These are phyloP conservation scores for Hypomecis punctinalis DNA, from an alignment of 2,888 invertebrate genomes.

Conservation along the genomic window DNA sequence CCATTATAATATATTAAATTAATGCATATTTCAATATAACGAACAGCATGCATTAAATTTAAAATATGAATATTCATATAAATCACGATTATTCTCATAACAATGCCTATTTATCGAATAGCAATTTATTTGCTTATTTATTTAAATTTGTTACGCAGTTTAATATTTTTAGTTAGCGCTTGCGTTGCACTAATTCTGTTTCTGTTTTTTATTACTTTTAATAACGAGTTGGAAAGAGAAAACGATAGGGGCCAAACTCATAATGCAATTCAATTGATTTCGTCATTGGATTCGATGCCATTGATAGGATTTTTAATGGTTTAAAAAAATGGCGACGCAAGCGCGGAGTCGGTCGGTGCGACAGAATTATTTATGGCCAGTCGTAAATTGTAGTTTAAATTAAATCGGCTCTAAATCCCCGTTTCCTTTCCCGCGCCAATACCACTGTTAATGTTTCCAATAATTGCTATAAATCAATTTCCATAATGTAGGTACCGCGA, in stretches of 20 bases:
- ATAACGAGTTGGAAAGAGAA: conserved; percentile 62
- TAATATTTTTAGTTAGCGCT: conserved; percentile 65
- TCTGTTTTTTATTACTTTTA: conserved; percentile 52
- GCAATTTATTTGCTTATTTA: conserved; percentile 83
- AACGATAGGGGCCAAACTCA: conserved; percentile 50
- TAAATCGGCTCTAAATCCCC: conserved; percentile 76
- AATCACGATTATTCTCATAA: conserved; percentile 77
- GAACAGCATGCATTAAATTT: conserved; percentile 62
- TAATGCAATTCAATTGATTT: conserved; percentile 70
- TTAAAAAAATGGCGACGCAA: conserved; percentile 81
- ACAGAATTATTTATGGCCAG: conserved; percentile 76
- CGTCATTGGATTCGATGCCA: conserved; percentile 71
- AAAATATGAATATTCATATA: conserved; percentile 84
- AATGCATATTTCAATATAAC: conserved; percentile 59
- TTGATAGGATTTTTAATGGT: conserved; percentile 83
- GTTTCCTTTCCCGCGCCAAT: conserved; percentile 67
- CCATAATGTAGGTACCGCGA: conserved; percentile 46
- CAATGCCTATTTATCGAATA: conserved; percentile 78
- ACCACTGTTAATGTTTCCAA: conserved; percentile 67
- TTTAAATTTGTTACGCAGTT: conserved; percentile 81
- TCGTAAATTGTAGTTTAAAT: conserved; percentile 81
- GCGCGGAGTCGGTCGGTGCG: conserved; percentile 68
- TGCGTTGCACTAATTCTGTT: conserved; percentile 58
- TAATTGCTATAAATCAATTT: conserved; percentile 76
- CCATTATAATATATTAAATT: conserved; percentile 61